phyloP scores from a whole-genome alignment of 2,888 invertebrate species.

The Liopterus haemorrhoidalis region DNA sequence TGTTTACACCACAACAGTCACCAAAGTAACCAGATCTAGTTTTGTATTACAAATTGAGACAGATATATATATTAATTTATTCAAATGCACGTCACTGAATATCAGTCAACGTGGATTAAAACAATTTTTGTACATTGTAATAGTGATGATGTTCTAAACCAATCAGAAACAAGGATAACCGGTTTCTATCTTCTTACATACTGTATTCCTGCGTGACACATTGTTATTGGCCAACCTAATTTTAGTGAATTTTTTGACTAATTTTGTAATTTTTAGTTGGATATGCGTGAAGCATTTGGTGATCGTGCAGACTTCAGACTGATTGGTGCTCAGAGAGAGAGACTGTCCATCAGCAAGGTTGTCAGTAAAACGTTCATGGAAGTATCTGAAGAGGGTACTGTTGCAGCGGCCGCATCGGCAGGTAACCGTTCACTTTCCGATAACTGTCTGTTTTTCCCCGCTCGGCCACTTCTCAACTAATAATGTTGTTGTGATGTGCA shows the following conservation, averaged over 20 bases:
- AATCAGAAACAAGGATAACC: no score
- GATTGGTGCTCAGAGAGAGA: constrained; percentile 26
- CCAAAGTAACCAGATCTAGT: no score
- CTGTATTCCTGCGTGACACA: no score
- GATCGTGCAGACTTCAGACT: constrained; percentile 35
- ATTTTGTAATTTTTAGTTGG: constrained; percentile 14
- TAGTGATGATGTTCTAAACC: no score
- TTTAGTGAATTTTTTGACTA: neutral
- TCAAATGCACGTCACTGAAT: no score
- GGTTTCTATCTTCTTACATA: no score
- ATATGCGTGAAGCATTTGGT: constrained; percentile 15
- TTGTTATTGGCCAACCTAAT: no score
- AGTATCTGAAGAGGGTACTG: constrained; percentile 41
- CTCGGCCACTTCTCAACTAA: constrained; percentile 4
- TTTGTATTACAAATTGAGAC: no score
- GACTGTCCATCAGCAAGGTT: constrained; percentile 36
- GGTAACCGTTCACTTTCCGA: constrained; percentile 29
- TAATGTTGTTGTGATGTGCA: neutral
- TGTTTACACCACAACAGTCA: no score
- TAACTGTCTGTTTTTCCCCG: neutral
- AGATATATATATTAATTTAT: no score
- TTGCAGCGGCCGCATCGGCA: constrained; percentile 43
- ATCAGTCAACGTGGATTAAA: no score
- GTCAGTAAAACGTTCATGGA: constrained; percentile 43
- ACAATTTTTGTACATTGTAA: no score